Evolutionary conservation across 2,888 invertebrate genomes (phyloP).

Genomic region (Macaria notata): DNA sequence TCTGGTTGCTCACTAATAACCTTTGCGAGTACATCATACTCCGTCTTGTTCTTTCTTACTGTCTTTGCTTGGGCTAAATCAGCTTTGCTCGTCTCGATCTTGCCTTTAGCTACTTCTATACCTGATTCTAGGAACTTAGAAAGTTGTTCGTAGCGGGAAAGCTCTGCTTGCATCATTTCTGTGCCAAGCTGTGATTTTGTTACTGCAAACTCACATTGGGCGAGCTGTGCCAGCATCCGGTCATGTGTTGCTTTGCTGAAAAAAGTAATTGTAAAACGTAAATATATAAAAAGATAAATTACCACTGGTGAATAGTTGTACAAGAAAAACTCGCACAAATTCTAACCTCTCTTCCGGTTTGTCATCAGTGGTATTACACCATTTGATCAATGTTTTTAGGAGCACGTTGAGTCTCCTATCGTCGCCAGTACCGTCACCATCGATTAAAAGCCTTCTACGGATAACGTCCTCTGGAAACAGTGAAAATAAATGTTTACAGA

Average conservation of each 20-base stretch:
- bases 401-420: constrained; percentile 94
- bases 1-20: constrained; percentile 95
- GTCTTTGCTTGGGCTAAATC: constrained; percentile 92
- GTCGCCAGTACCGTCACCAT: constrained; percentile 98
- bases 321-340: background rate
- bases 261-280: too few species aligned
- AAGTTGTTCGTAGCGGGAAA: constrained; percentile 90
- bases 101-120: constrained; percentile 89
- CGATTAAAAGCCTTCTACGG: constrained; percentile 93
- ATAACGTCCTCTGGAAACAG: constrained; percentile 93
- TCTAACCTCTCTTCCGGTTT: constrained; percentile 85
- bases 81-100: constrained; percentile 91
- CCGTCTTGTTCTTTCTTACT: constrained; percentile 93
- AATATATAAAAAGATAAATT: too few species aligned
- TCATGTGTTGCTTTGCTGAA: constrained; percentile 87
- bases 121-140: constrained; percentile 89
- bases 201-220: constrained; percentile 94
- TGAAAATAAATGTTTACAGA: too few species aligned
- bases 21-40: constrained; percentile 96
- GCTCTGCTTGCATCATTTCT: constrained; percentile 91
- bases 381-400: constrained; percentile 91
- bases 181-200: constrained; percentile 90
- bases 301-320: too few species aligned
- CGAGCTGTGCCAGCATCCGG: constrained; percentile 90
- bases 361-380: constrained; percentile 87